Conservation (phyloP, 2,113 vertebrate genomes). For the Scophthalmus maximus region DNA sequence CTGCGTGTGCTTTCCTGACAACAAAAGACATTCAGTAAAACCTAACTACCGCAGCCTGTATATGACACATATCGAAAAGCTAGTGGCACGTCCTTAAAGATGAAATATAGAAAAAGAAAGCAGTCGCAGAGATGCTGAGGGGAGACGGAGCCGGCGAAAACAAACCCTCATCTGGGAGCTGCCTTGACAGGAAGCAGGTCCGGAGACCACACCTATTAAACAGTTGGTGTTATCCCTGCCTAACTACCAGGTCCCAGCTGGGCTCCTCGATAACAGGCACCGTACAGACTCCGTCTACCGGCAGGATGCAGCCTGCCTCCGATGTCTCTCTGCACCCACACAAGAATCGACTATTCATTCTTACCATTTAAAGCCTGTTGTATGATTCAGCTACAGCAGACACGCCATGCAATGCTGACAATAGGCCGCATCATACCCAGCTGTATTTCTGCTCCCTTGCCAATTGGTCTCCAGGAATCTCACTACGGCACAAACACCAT, state of each 20-base stretch:
- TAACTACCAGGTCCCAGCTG: conserved; percentile 58
- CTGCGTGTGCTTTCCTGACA: conserved; percentile 42
- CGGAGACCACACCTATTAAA: conserved; percentile 44
- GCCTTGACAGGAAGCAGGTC: conserved; percentile 34
- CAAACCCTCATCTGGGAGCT: conserved; percentile 27
- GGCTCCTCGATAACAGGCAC: conserved; percentile 31
- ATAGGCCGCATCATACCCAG: too few species aligned
- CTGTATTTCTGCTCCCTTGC: too few species aligned
- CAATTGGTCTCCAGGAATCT: too few species aligned
- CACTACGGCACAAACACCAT: too few species aligned
- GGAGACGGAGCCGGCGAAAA: conserved; percentile 9
- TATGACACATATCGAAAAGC: conserved; percentile 53
- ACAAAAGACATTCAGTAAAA: conserved; percentile 60
- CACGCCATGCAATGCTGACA: too few species aligned
- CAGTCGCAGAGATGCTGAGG: background rate
- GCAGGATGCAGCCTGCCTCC: conserved; percentile 23
- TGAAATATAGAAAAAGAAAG: conserved; percentile 32
- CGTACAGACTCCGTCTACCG: conserved; percentile 21
- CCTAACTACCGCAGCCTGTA: conserved; percentile 31
- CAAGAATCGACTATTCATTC: too few species aligned
- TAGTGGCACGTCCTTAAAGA: conserved; percentile 10
- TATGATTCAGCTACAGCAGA: too few species aligned
- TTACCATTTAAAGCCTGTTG: background rate
- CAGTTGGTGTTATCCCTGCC: conserved; percentile 34
- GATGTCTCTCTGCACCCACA: conserved; percentile 22